Evolutionary conservation across 2,797 vertebrate genomes (phyloP), one percentile per base, ranked within the genome.

Genomic region (Xiphophorus birchmanni): DNA sequence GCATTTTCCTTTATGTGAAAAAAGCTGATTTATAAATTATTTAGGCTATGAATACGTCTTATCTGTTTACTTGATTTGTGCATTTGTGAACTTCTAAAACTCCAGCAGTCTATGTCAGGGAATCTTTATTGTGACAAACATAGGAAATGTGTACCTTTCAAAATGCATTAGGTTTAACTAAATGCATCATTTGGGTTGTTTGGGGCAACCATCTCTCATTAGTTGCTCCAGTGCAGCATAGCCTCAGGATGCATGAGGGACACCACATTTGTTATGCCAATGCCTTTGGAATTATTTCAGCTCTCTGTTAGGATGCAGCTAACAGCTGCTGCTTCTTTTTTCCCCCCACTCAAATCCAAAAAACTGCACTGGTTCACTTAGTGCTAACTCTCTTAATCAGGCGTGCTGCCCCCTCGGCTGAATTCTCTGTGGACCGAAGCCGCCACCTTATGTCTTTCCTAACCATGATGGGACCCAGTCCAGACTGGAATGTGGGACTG

Each of bases 361-460:
- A 60, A 78, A 75, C 29, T 69, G 58, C 23, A n/a, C 48, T 76
- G 4, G 74, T 48, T 73, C 74, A 82, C 32, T 71, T 73, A 56
- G 37, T 67, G 74, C 48, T 86, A 26, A 18, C 23, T 74, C 56
- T 88, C 52, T 47, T 77, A 52, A 69, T 80, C 94, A 99, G 98
- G 89, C 96, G 98, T 85, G 97, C 98, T 8, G 98, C 98, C 48
- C 99, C 99, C 58, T 99, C 99, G 8, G 99, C 99, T 13, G 98
- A 99, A 89, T 99, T 99, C 89, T 99, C 99, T 0, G 99, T 99
- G 84, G 99, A 99, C 92, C 96, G 97, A 8, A 95, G 92, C 0
- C 97, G 98, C 67, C 98, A 99, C 88, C 95, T 99, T 76, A 99
- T 99, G 98, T 99, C 98, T 88, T 99, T 99, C 93, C 93, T 99